Evolutionary conservation across 2,888 invertebrate genomes (phyloP).

Genomic region (Heteromyza rotundicornis): DNA sequence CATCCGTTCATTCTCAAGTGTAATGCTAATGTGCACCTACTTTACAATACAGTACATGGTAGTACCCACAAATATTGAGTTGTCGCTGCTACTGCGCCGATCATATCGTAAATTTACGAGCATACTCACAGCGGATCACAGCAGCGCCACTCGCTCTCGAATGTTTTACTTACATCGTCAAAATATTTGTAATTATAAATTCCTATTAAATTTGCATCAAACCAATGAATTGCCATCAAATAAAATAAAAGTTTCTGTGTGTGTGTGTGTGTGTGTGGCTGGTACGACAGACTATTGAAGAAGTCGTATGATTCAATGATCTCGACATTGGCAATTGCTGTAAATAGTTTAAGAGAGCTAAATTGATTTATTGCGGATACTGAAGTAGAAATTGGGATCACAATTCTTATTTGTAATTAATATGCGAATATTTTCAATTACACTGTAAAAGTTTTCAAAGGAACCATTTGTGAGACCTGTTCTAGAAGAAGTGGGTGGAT

Average conservation of each 20-base stretch:
- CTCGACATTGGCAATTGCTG: not conserved
- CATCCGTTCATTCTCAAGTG: no score
- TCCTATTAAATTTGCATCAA: slow-evolving; percentile 1
- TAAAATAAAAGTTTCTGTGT: not conserved
- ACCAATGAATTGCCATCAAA: not conserved
- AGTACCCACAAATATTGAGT: no score
- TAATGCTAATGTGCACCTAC: no score
- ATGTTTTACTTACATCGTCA: no score
- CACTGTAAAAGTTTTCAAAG: not conserved
- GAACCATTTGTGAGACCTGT: no score
- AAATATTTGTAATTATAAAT: not conserved
- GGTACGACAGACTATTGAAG: not conserved
- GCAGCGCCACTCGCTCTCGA: not conserved
- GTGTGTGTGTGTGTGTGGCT: not conserved
- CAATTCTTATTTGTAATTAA: not conserved
- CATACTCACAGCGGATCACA: not conserved
- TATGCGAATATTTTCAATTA: not conserved
- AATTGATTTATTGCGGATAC: not conserved
- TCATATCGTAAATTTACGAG: not conserved
- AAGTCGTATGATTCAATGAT: not conserved
- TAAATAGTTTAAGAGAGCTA: not conserved
- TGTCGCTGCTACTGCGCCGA: no score
- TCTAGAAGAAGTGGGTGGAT: no score
- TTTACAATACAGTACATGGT: no score
- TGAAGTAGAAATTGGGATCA: not conserved